Base-by-base conservation (phyloP, 2,888 invertebrate species). In the Diabrotica balteata region DNA sequence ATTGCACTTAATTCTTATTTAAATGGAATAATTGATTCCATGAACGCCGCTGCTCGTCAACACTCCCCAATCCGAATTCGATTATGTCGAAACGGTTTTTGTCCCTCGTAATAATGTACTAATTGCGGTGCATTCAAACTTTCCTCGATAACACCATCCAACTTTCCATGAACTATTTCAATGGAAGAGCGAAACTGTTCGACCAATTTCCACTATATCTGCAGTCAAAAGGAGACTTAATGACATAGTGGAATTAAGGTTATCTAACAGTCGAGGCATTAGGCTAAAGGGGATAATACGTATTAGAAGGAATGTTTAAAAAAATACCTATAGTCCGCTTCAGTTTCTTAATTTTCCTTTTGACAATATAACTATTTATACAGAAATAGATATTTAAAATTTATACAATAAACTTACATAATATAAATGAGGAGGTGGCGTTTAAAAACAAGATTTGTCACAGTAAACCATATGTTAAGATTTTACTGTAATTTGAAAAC, bases 11-110 rank as follows among this genome's bases (percentile, higher is more conserved):
- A 32, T 32, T 32, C 32, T 32, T 32, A 32, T 32, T 32, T 32
- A 32, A 32, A 4, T 32, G 3, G 32, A 32, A 32, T 32, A 32
- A 32, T 32, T 5, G 32, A 32, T 32, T 32, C 32, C 10, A 47
- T 47, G 47, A 6, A 47, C 45, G 55, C 45, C n/a, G n/a, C 55
- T 57, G 55, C 4, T 57, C 17, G 17, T 59, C 10, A 53, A 44
- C 58, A 8, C 42, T 58, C 68, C 55, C 52, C 68, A 71, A 71
- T 71, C 66, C 60, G 59, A 71, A 68, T 71, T 71, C 71, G 64
- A 71, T 71, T 68, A 71, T 63, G 68, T 70, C 63, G 66, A 60
- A 67, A 46, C 62, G 52, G 57, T 59, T 68, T 71, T 71, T 71
- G 65, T 63, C 66, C 66, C 46, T 58, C 63, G 66, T 68, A 63